Percentiles rank a stretch among this genome's conserved stretches.
These are phyloP conservation scores for Tillus elongatus DNA, from an alignment of 2,888 invertebrate species.

Conservation along the genomic window DNA sequence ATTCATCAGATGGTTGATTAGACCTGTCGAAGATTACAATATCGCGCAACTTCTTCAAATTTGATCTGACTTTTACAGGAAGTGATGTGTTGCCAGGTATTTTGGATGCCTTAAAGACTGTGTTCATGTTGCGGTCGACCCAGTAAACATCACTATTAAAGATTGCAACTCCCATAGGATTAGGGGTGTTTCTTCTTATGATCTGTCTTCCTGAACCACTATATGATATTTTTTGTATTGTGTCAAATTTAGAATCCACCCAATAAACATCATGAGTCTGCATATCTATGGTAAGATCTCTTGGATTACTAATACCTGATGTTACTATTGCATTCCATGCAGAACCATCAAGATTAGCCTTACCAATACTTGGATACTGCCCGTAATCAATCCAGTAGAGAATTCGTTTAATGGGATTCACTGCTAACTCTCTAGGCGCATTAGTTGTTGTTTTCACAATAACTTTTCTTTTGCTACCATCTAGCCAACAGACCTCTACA, in stretches of 20 bases:
- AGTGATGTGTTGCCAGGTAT: conserved; percentile 61
- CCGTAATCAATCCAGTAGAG: conserved; percentile 98
- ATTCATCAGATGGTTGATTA: conserved; percentile 77
- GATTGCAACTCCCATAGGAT: conserved; percentile 88
- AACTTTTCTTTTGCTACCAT: conserved; percentile 84
- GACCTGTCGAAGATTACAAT: conserved; percentile 84
- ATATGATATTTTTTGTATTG: conserved; percentile 85
- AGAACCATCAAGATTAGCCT: conserved; percentile 78
- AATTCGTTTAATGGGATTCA: conserved; percentile 86
- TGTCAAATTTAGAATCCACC: conserved; percentile 92
- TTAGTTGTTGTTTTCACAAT: conserved; percentile 85
- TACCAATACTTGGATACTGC: conserved; percentile 89
- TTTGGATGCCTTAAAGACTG: conserved; percentile 74
- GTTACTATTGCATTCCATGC: conserved; percentile 80
- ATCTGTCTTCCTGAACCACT: conserved; percentile 73
- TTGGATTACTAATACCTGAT: conserved; percentile 82
- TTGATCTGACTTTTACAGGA: conserved; percentile 67
- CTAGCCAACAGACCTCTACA: conserved; percentile 87
- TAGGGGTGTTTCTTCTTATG: conserved; percentile 79
- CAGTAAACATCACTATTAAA: conserved; percentile 80
- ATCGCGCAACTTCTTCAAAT: conserved; percentile 77
- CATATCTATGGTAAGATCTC: conserved; percentile 87
- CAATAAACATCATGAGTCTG: conserved; percentile 92
- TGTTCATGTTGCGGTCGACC: conserved; percentile 86
- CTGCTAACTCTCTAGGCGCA: conserved; percentile 89